Evolutionary conservation across 2,113 vertebrate species (phyloP), one percentile per base, ranked within the genome.

Genomic region (Xiphias gladius): DNA sequence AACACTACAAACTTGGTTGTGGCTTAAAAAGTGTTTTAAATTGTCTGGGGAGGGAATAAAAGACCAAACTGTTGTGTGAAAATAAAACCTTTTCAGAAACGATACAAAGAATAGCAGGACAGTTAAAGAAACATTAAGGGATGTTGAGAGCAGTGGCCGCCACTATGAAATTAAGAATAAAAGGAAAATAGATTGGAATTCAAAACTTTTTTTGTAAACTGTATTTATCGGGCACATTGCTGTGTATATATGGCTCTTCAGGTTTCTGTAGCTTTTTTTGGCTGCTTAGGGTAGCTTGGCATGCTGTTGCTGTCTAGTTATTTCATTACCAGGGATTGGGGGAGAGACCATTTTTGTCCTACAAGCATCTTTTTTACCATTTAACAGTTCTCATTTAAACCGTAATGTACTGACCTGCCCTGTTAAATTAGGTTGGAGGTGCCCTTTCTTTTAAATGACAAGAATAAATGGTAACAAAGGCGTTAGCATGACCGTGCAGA

Each of bases 161-260:
- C 80, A 79, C 76, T 94, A 96, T 95, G 94, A 96, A 95, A 93
- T 95, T 94, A 94, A 87, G 93, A 90, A 70, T 59, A 59, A 84
- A 76, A 92, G 94, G 87, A 66, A 57, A 79, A 50, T 14, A 0
- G 52, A 70, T 83, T 48, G 24, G 70, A 91, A 89, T 94, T 94
- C 2, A 69, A 90, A 24, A 63, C 9, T 94, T 95, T 96, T 19
- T 68, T 95, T 96, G 95, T 96, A 95, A 94, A 95, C 95, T 95
- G 90, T 99, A 98, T 99, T 97, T 99, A 97, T 98, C 96, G 93
- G 94, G 92, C 95, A 93, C 94, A 95, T 97, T 79, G 97, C 94
- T 99, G 96, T 99, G 96, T 99, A 97, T 97, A 97, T 99, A 97
- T 97, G 84, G 91, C 78, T 92, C 86, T 85, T 95, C 94, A 82